phyloP scores from a whole-genome alignment of 2,888 invertebrate species.

The Zele albiditarsus region DNA sequence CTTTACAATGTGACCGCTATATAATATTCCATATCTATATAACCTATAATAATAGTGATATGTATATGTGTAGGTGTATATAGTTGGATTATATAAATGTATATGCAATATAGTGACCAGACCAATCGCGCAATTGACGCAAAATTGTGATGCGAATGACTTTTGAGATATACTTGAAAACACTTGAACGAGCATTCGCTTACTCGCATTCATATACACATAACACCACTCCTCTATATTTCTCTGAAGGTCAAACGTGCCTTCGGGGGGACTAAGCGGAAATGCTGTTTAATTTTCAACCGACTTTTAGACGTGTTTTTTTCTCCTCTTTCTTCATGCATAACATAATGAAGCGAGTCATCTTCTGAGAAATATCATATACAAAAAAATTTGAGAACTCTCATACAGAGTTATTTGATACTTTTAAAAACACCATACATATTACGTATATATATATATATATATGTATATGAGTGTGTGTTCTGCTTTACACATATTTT shows the following conservation, averaged over 20 bases:
- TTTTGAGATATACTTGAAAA: neutral
- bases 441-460: neutral
- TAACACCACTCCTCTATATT: neutral
- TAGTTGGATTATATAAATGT: conserved; percentile 1
- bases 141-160: conserved; percentile 11
- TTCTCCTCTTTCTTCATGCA: neutral
- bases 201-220: neutral
- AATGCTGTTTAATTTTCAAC: neutral
- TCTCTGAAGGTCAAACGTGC: conserved; percentile 13
- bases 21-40: conserved; percentile 4
- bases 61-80: neutral
- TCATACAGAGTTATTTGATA: conserved; percentile 10
- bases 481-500: neutral
- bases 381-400: conserved; percentile 1
- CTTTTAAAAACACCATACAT: conserved; percentile 2
- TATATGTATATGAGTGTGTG: neutral
- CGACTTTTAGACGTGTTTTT: neutral
- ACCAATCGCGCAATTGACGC: neutral
- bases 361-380: conserved; percentile 11
- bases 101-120: neutral
- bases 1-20: conserved; percentile 1
- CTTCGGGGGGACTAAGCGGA: neutral
- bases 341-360: neutral
- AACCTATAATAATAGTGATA: neutral
- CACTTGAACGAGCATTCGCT: conserved; percentile 7